These are phyloP conservation scores for Dufourea novaeangliae DNA, from an alignment of 1,140 invertebrate genomes.

Conservation along the genomic window DNA sequence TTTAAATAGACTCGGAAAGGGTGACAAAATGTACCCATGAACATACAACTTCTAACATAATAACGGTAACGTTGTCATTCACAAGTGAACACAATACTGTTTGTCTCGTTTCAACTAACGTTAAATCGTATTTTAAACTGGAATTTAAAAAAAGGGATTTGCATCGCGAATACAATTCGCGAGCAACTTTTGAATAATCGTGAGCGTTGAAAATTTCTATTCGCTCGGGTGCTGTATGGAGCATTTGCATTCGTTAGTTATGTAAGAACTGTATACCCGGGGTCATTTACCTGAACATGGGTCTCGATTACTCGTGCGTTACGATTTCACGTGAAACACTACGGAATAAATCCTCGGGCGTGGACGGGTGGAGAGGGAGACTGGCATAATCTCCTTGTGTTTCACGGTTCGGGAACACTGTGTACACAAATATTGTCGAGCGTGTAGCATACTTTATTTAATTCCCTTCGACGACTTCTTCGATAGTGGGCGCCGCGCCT, in stretches of 20 bases:
- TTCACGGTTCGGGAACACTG: conserved; percentile 17
- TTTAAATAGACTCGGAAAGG: conserved; percentile 1
- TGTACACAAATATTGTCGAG: conserved; percentile 39
- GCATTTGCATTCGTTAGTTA: neutral
- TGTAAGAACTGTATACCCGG: neutral
- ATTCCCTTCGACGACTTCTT: conserved; percentile 37
- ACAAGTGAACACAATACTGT: too few relatives aligned
- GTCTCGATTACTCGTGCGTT: conserved; percentile 6
- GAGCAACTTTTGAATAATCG: too few relatives aligned
- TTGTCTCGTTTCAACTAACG: too few relatives aligned
- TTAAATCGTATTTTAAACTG: too few relatives aligned
- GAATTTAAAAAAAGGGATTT: too few relatives aligned
- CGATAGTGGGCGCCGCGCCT: neutral
- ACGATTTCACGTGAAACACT: conserved; percentile 6
- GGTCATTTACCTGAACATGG: neutral
- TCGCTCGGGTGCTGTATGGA: neutral
- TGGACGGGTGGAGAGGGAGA: too few relatives aligned
- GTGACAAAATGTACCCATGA: too few relatives aligned
- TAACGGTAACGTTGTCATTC: too few relatives aligned
- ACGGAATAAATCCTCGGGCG: conserved; percentile 42
- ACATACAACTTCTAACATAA: too few relatives aligned
- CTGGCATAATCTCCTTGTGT: conserved; percentile 45
- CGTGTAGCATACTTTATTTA: conserved; percentile 49
- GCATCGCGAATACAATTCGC: too few relatives aligned
- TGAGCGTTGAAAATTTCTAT: neutral